Base-by-base conservation (phyloP, 2,797 vertebrate genomes). In the Lutjanus argentimaculatus region DNA sequence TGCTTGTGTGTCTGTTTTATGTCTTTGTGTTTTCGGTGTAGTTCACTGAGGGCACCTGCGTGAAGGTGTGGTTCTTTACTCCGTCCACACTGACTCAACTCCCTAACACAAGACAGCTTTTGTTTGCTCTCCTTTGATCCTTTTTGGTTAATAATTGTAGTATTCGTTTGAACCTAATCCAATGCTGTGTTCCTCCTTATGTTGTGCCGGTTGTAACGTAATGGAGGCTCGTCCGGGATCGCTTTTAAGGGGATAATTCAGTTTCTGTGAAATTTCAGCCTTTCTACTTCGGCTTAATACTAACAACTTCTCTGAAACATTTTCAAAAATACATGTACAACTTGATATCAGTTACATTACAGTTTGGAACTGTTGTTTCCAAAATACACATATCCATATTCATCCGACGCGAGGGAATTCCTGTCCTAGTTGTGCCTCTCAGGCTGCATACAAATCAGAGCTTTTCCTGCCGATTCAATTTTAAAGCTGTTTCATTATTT, bases 381-480 rank as follows among this genome's bases (percentile, higher is more conserved):
- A 75, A 67, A 75, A 46, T 13, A 51, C 66, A 62, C 67, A 46
- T 4, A 48, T 68, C 46, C 25, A 61, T 22, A 16, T n/a, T 63
- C 59, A 21, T 4, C 13, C 1, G 2, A 67, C 52, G 10, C 52
- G 9, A 17, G 45, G 51, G 72, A 70, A 40, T 21, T 57, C 46
- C 46, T 57, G 46, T 59, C 36, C 40, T 67, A 0, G 57, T 19
- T 7, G 16, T 53, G 46, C 14, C 43, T 49, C 61, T 25, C 36
- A 49, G 55, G 42, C 56, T 49, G 63, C 15, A 56, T 43, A 68
- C 19, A 22, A 70, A 80, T 58, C 11, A 64, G 3, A 36, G 2
- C 6, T 16, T 36, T 19, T 1, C 17, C 8, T 40, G 36, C 10
- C 9, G 16, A 9, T 40, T 21, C 8, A 22, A 17, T 48, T 19